Percentiles rank a stretch among this genome's conserved stretches.
These are phyloP conservation scores for Pimpla rufipes DNA, from an alignment of 2,888 invertebrate species.

Conservation along the genomic window DNA sequence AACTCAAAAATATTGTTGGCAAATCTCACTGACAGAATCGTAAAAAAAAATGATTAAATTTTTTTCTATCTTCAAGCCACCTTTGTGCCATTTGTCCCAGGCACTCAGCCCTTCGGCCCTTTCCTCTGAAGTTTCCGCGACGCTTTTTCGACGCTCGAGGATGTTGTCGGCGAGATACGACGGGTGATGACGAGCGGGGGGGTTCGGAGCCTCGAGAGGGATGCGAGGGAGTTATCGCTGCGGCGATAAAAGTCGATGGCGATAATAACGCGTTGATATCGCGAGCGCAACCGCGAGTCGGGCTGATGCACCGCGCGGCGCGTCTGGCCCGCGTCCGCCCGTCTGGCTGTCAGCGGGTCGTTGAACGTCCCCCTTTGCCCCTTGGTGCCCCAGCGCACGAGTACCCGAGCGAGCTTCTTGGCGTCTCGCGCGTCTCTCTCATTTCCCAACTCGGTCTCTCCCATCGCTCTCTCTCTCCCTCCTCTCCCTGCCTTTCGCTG, in stretches of 20 bases:
- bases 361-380: conserved; percentile 87
- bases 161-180: conserved; percentile 16
- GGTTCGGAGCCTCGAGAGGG: neutral
- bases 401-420: conserved; percentile 54
- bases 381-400: conserved; percentile 88
- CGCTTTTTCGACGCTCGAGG: neutral
- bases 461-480: conserved; percentile 14
- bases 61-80: neutral
- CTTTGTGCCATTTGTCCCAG: neutral
- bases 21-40: no score
- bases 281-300: conserved; percentile 71
- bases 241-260: conserved; percentile 81
- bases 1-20: neutral
- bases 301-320: conserved; percentile 86
- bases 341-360: conserved; percentile 84
- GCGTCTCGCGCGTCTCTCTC: conserved; percentile 11
- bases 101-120: conserved; percentile 16
- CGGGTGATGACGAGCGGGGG: conserved; percentile 45
- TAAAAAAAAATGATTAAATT: neutral
- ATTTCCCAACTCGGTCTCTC: conserved; percentile 7
- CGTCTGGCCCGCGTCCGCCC: conserved; percentile 86
- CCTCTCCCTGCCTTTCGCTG: conserved; percentile 16
- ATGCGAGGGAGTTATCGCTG: conserved; percentile 76
- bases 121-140: neutral
- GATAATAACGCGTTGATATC: conserved; percentile 79